Base-by-base conservation (phyloP, 2,113 vertebrate species). In the Progne subis region DNA sequence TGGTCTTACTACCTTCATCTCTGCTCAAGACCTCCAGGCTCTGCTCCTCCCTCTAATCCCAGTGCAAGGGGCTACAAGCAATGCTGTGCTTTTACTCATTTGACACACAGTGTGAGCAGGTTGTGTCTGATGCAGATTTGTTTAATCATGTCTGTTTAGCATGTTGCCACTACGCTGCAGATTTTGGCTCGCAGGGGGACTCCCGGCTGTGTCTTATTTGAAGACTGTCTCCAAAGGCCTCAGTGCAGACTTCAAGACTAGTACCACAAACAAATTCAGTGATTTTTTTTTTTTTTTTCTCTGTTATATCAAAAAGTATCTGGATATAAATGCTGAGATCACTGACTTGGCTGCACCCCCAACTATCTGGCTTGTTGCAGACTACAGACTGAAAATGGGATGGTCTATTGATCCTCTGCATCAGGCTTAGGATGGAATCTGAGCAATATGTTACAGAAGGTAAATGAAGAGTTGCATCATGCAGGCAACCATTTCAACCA, bases 261-360 rank as follows among this genome's bases (percentile, higher is more conserved):
- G 14, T 2, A 32, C 25, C 28, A 26, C 26, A 80, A 44, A 2
- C 2, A 32, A 49, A 65, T 67, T 47, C 29, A 28, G 29, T n/a
- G 32, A 50, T 61, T 37, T 37, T 37, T 37, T 37, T 37, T 37
- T 92, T 86, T 78, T 86, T 26, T 61, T 11, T 52, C n/a, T 88
- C 34, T 5, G 0, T 28, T 46, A 18, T 15, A 21, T 71, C 28
- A 0, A 44, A 14, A 41, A 32, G 21, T 44, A 34, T 84, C 39
- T 43, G 29, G 34, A 23, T 55, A 39, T 39, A 71, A 71, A 55
- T 29, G 9, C 19, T 47, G 14, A 65, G 18, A 41, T 53, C 26
- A 25, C 32, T 65, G 11, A 20, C 26, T 78, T 55, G 26, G 50
- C n/a, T 86, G 8, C 4, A 12, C 5, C 4, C 2, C 3, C 8